Conservation (phyloP, 2,888 invertebrate species). For the Odontomyia ornata region DNA sequence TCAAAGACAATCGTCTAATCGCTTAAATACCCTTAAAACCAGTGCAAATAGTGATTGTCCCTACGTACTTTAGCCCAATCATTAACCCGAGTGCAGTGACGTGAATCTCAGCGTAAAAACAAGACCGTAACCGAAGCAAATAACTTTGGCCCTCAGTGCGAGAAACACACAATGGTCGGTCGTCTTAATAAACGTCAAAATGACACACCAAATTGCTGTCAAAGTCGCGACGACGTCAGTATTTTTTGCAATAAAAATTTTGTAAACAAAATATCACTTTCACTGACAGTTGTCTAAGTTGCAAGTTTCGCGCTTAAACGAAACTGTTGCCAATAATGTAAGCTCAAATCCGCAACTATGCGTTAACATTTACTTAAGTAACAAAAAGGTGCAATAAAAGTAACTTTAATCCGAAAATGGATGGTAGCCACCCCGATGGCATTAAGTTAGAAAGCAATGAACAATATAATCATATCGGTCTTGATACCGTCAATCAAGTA, state of each 20-base stretch:
- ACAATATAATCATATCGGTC: constrained; percentile 58
- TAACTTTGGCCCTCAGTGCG: constrained; percentile 25
- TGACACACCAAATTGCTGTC: constrained; percentile 37
- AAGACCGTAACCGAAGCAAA: background rate
- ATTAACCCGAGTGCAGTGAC: background rate
- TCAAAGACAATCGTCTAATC: background rate
- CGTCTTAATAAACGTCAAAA: constrained; percentile 31
- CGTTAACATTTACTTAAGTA: constrained; percentile 31
- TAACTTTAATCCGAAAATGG: constrained; percentile 17
- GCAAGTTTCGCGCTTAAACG: constrained; percentile 29
- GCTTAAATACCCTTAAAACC: background rate
- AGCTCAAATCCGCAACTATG: background rate
- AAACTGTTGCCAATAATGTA: constrained; percentile 6
- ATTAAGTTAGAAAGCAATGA: constrained; percentile 64
- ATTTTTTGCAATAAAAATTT: constrained; percentile 43
- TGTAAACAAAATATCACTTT: constrained; percentile 42
- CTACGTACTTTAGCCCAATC: background rate
- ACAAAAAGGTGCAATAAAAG: constrained; percentile 29
- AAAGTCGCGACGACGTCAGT: constrained; percentile 31
- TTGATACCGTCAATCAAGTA: constrained; percentile 55
- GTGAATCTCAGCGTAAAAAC: background rate
- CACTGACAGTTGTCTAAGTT: constrained; percentile 37
- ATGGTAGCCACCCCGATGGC: constrained; percentile 60
- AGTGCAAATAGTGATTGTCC: constrained; percentile 19
- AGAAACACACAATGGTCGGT: constrained; percentile 35